Percentiles rank a stretch among this genome's conserved stretches.
Conservation (phyloP, 2,113 vertebrate species). For the Toxotes chatareus region DNA sequence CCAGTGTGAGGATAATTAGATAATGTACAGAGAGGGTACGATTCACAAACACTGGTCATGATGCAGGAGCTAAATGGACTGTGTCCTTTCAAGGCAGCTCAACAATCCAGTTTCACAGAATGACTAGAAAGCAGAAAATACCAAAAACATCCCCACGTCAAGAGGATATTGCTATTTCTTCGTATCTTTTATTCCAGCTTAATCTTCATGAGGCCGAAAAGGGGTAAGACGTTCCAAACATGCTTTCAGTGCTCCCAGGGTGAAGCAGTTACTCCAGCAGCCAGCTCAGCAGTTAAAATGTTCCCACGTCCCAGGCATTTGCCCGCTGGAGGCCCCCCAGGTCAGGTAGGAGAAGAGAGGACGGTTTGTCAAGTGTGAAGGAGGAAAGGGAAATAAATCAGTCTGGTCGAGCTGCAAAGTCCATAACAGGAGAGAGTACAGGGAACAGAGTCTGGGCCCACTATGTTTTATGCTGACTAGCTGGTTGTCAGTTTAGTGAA, state of each 20-base stretch:
- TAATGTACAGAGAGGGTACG: neutral
- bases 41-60: neutral
- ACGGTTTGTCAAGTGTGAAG: slow-evolving; percentile 51
- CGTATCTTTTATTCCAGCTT: neutral
- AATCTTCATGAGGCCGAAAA: slow-evolving; percentile 48
- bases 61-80: neutral
- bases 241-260: slow-evolving; percentile 32
- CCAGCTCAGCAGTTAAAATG: slow-evolving; percentile 44
- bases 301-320: slow-evolving; percentile 41
- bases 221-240: slow-evolving; percentile 39
- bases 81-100: neutral
- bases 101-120: slow-evolving; percentile 19
- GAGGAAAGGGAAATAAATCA: slow-evolving; percentile 52
- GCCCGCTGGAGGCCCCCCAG: slow-evolving; percentile 14
- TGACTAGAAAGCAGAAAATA: slow-evolving; percentile 12
- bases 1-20: neutral
- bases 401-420: slow-evolving; percentile 25
- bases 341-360: slow-evolving; percentile 43
- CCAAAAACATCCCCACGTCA: neutral
- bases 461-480: slow-evolving; percentile 14
- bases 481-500: slow-evolving; percentile 6
- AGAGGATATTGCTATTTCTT: slow-evolving; percentile 19
- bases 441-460: neutral
- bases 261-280: slow-evolving; percentile 23
- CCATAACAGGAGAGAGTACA: slow-evolving; percentile 24